Conservation (phyloP, 2,113 vertebrate genomes). For the Anoura caudifer region DNA sequence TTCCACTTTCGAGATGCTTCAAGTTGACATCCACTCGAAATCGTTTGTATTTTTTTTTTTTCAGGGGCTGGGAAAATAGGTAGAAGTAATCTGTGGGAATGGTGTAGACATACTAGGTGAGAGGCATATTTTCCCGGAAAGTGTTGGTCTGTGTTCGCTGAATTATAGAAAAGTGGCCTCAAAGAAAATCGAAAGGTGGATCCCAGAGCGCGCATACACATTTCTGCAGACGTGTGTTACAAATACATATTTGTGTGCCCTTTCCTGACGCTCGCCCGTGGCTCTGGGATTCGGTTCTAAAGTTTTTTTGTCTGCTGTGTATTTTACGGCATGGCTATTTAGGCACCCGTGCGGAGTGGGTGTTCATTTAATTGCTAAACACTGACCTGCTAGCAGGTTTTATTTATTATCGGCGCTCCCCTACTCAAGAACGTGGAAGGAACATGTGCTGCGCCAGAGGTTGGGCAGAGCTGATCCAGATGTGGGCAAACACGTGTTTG, state of each 20-base stretch:
- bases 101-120: conserved; percentile 37
- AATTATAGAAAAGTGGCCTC: conserved; percentile 46
- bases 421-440: neutral
- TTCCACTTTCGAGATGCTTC: conserved; percentile 36
- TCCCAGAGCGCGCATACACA: neutral
- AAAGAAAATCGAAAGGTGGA: neutral
- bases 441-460: conserved; percentile 28
- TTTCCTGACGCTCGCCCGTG: neutral
- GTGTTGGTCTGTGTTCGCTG: conserved; percentile 16
- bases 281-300: neutral
- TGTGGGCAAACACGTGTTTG: neutral
- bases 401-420: neutral
- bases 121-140: conserved; percentile 64
- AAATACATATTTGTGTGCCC: neutral
- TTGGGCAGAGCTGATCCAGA: neutral
- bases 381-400: neutral
- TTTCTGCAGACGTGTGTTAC: neutral
- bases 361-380: neutral
- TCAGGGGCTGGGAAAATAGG: conserved; percentile 36
- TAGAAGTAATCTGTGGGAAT: conserved; percentile 46
- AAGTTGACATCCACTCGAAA: conserved; percentile 64
- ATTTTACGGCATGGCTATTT: neutral
- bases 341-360: neutral
- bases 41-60: conserved; percentile 25
- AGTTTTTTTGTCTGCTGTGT: neutral